Evolutionary conservation across 2,888 invertebrate species (phyloP), one percentile per base, ranked within the genome.

Genomic region (Diarsia dahlii): DNA sequence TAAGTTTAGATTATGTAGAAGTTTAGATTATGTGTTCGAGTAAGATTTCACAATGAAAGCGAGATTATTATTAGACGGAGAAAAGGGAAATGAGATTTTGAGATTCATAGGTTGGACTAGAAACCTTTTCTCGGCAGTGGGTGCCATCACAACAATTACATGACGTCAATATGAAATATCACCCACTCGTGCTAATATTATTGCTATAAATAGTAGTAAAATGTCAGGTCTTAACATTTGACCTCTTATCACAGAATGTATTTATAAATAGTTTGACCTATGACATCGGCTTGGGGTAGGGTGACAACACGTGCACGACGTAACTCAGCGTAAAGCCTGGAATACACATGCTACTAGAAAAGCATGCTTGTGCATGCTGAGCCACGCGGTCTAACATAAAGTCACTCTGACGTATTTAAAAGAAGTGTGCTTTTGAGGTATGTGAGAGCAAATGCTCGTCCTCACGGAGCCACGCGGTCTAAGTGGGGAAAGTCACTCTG

Each of bases 241-340:
- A 74, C 74, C 72, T 50, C 23, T 74, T 73, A 76, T 72, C 67
- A 23, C 28, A 56, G 52, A 45, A 60, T 46, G 73, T 60, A 63
- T 70, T 84, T 74, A 72, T 78, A 74, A 74, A 76, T 74, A 78
- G 60, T 65, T 70, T 77, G 77, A 80, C 79, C 81, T 81, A 63
- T 74, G 74, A 76, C 76, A 71, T 50, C 71, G 63, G 65, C 70
- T 71, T 63, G 62, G 68, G 76, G 73, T 62, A 76, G 71, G 48
- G 56, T 48, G 77, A 74, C 63, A 80, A 78, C 81, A 81, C 81
- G 86, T 83, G 76, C 56, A 52, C 56, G 66, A 52, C 63, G 66
- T 70, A 83, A 75, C 76, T 75, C 65, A 10, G 78, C 73, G 81
- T 77, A 74, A n/a, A n/a, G n/a, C n/a, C n/a, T n/a, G n/a, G n/a